phyloP scores from a whole-genome alignment of 1,140 invertebrate genomes.

The Euwallacea fornicatus region DNA sequence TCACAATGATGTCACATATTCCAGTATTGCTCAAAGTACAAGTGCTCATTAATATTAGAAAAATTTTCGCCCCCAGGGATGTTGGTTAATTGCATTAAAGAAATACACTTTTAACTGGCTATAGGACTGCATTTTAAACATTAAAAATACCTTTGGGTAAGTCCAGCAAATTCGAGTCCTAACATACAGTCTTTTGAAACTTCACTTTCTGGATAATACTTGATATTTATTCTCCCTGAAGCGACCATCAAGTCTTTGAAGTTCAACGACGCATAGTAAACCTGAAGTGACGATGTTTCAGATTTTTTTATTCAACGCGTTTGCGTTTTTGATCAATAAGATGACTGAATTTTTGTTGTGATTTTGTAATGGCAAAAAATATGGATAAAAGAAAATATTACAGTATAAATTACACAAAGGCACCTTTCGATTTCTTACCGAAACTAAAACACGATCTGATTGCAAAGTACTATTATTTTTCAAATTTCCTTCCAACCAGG shows the following conservation, averaged over 20 bases:
- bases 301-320: too few relatives aligned
- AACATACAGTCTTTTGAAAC: slow-evolving; percentile 65
- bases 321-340: too few relatives aligned
- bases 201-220: slow-evolving; percentile 60
- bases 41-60: too few relatives aligned
- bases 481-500: slow-evolving; percentile 62
- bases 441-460: slow-evolving; percentile 9
- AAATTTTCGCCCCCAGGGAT: too few relatives aligned
- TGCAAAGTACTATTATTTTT: background rate
- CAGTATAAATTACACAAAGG: too few relatives aligned
- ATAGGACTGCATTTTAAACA: slow-evolving; percentile 7
- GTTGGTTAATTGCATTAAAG: too few relatives aligned
- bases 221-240: slow-evolving; percentile 69
- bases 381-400: background rate
- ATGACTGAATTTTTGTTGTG: too few relatives aligned
- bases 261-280: slow-evolving; percentile 71
- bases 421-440: slow-evolving; percentile 18
- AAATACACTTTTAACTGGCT: background rate
- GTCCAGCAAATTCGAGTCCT: slow-evolving; percentile 76
- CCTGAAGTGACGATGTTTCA: slow-evolving; percentile 33
- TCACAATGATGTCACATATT: too few relatives aligned
- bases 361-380: background rate
- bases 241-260: slow-evolving; percentile 80
- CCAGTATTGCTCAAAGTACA: too few relatives aligned
- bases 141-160: slow-evolving; percentile 35